These are phyloP conservation scores for Petroica traversi DNA, from an alignment of 2,113 vertebrate genomes.

Conservation along the genomic window DNA sequence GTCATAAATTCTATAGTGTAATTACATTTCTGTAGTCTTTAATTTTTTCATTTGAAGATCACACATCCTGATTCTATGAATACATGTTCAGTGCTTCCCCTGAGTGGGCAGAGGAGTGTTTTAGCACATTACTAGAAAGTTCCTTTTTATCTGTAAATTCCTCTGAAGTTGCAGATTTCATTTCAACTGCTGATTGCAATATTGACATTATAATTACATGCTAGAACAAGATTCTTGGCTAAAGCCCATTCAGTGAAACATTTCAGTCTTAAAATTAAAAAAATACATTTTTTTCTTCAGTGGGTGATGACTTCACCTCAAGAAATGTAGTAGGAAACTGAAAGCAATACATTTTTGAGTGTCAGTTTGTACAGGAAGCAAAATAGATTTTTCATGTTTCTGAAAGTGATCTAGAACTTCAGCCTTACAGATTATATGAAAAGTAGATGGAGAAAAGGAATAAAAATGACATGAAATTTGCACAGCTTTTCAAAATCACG, in stretches of 20 bases:
- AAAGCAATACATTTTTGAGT: not conserved
- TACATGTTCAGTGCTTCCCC: not conserved
- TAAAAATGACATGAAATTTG: not conserved
- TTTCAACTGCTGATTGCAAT: slow-evolving; percentile 13
- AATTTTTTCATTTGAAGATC: slow-evolving; percentile 64
- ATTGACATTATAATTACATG: not conserved
- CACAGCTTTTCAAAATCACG: not conserved
- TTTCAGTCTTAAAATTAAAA: not conserved
- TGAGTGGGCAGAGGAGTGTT: not conserved
- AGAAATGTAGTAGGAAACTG: not conserved
- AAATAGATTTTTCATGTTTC: not conserved
- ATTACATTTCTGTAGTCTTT: slow-evolving; percentile 42
- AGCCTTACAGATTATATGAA: not conserved
- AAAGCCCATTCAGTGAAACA: not conserved
- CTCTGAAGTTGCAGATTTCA: slow-evolving; percentile 21
- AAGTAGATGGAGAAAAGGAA: not conserved
- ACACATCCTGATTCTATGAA: slow-evolving; percentile 18
- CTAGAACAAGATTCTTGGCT: not conserved
- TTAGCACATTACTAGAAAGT: not conserved
- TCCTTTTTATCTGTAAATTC: slow-evolving; percentile 7
- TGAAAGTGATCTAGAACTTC: not conserved
- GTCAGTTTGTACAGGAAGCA: not conserved
- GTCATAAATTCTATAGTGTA: slow-evolving; percentile 50
- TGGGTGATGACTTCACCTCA: not conserved
- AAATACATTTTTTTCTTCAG: not conserved